phyloP scores from a whole-genome alignment of 2,888 invertebrate genomes.

The Drosophila aldrichi region DNA sequence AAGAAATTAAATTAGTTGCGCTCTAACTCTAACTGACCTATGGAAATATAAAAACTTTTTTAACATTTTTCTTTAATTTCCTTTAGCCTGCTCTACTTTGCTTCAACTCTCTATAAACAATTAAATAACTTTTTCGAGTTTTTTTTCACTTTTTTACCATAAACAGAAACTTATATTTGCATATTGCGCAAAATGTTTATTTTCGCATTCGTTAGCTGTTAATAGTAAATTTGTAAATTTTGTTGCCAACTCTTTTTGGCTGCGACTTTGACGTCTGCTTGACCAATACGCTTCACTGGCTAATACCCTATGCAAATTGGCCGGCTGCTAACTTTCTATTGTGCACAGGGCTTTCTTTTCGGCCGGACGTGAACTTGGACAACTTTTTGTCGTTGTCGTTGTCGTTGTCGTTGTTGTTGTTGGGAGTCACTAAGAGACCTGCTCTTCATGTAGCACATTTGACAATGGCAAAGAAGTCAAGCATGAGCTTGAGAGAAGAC shows the following conservation, averaged over 20 bases:
- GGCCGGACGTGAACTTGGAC: constrained; percentile 36
- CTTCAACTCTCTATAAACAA: background rate
- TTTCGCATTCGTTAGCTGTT: constrained; percentile 18
- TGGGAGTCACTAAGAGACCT: constrained; percentile 22
- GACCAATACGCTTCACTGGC: constrained; percentile 52
- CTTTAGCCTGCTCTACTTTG: no score
- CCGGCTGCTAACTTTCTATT: constrained; percentile 61
- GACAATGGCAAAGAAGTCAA: constrained; percentile 34
- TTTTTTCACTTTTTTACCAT: constrained; percentile 1
- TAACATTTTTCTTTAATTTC: background rate
- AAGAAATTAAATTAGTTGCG: no score
- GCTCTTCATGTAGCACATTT: constrained; percentile 23
- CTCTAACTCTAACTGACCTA: no score
- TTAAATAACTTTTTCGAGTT: constrained; percentile 36
- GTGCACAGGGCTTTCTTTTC: constrained; percentile 58
- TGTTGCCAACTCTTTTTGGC: constrained; percentile 32
- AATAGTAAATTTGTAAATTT: constrained; percentile 33
- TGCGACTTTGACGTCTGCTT: constrained; percentile 49
- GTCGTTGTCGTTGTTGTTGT: background rate
- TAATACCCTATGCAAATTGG: constrained; percentile 66
- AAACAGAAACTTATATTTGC: constrained; percentile 37
- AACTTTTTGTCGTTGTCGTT: constrained; percentile 1
- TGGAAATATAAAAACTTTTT: no score
- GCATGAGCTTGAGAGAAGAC: constrained; percentile 28
- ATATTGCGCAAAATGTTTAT: constrained; percentile 47